These are phyloP conservation scores for Paedocypris sp. DNA, from an alignment of 2,113 vertebrate genomes.

Conservation along the genomic window DNA sequence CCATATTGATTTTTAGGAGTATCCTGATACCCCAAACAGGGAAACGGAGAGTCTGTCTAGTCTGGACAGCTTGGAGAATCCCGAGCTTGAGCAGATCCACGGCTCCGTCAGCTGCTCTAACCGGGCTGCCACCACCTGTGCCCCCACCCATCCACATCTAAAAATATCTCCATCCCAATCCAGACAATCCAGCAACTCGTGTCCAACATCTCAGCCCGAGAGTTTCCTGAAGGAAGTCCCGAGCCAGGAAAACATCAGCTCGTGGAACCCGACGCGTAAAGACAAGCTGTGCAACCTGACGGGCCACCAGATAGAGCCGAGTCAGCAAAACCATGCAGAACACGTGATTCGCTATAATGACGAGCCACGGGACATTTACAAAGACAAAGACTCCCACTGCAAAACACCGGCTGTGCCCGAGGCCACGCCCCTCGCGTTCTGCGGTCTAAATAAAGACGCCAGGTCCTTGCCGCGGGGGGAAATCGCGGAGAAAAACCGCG, in stretches of 20 bases:
- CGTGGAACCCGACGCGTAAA: constrained; percentile 39
- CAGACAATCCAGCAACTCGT: constrained; percentile 34
- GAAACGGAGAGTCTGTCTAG: constrained; percentile 73
- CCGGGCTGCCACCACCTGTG: neutral
- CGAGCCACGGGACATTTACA: constrained; percentile 23
- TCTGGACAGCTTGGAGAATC: constrained; percentile 80
- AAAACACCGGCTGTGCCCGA: constrained; percentile 41
- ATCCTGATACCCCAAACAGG: constrained; percentile 55
- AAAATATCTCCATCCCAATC: constrained; percentile 36
- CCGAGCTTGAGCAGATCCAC: constrained; percentile 49
- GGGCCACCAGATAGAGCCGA: constrained; percentile 29
- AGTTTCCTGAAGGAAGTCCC: constrained; percentile 47
- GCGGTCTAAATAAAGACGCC: constrained; percentile 45
- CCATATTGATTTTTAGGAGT: constrained; percentile 62
- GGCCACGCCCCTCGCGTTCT: constrained; percentile 39
- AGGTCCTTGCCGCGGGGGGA: constrained; percentile 38
- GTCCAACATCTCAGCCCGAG: constrained; percentile 35
- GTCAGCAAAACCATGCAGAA: constrained; percentile 3
- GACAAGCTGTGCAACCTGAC: constrained; percentile 20
- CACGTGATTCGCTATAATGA: neutral
- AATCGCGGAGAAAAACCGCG: constrained; percentile 38
- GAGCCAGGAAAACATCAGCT: constrained; percentile 34
- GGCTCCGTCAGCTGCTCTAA: constrained; percentile 30
- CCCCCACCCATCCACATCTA: constrained; percentile 35
- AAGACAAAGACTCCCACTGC: constrained; percentile 35